phyloP scores from a whole-genome alignment of 2,797 vertebrate genomes.

The Lepilemur ruficaudatus region DNA sequence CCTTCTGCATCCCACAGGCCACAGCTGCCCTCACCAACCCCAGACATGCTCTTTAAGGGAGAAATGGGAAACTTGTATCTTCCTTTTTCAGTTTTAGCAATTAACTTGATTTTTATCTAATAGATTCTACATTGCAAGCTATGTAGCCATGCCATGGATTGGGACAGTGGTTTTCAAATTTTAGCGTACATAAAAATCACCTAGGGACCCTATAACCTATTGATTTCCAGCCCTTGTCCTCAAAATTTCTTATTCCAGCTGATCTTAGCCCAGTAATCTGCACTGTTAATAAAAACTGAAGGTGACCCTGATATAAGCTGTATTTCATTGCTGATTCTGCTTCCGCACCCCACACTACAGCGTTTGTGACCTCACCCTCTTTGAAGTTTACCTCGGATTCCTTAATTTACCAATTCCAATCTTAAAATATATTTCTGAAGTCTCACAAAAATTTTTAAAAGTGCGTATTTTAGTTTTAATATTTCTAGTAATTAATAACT shows the following conservation, averaged over 20 bases:
- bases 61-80: not conserved
- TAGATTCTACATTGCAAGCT: not conserved
- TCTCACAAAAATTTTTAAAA: not conserved
- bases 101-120: not conserved
- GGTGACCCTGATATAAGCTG: fast-evolving
- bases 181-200: not conserved
- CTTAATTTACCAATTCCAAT: not conserved
- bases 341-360: not conserved
- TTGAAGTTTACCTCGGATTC: not conserved
- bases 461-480: not conserved
- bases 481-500: not conserved
- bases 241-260: not conserved
- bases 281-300: not conserved
- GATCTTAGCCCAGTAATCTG: too few species aligned
- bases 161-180: not conserved
- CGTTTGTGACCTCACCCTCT: not conserved
- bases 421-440: not conserved
- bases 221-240: not conserved
- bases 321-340: not conserved
- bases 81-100: not conserved
- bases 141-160: too few species aligned
- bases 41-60: not conserved
- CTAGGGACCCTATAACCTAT: not conserved
- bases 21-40: fast-evolving
- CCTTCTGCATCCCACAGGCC: not conserved